Evolutionary conservation across 2,797 vertebrate genomes (phyloP).

Genomic region (Pangasius macronema): DNA sequence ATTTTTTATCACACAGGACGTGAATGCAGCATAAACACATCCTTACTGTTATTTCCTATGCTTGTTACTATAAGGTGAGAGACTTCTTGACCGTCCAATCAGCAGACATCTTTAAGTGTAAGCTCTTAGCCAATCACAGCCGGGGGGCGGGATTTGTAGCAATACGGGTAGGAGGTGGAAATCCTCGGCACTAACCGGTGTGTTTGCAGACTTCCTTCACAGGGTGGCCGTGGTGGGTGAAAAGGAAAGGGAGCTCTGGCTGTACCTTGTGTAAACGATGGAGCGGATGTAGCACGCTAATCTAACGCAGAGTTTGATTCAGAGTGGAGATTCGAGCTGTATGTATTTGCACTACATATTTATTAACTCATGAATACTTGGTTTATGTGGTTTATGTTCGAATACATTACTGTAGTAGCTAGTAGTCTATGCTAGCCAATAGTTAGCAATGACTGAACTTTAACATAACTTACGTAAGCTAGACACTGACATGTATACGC

Average conservation of each 20-base stretch:
- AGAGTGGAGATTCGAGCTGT: neutral
- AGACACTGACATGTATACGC: neutral
- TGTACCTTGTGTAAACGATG: constrained; percentile 26
- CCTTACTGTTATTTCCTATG: neutral
- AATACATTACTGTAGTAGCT: neutral
- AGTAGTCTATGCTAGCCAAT: neutral
- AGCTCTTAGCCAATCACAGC: neutral
- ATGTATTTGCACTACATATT: constrained; percentile 12
- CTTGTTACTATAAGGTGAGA: neutral
- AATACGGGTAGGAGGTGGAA: neutral
- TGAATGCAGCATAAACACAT: neutral
- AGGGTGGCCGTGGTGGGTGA: neutral
- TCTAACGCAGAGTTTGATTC: neutral
- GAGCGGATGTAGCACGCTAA: constrained; percentile 10
- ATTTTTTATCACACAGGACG: neutral
- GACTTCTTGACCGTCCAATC: neutral
- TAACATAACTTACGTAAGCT: neutral
- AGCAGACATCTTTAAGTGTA: too few relatives aligned
- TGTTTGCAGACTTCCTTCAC: constrained; percentile 33
- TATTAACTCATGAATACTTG: neutral
- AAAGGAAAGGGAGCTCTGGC: constrained; percentile 8
- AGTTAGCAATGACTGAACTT: neutral
- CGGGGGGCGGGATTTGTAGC: neutral
- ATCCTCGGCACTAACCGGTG: constrained; percentile 2
- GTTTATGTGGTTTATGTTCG: neutral